Conservation (phyloP, 2,888 invertebrate species). For the Ptychoptera contaminata region DNA sequence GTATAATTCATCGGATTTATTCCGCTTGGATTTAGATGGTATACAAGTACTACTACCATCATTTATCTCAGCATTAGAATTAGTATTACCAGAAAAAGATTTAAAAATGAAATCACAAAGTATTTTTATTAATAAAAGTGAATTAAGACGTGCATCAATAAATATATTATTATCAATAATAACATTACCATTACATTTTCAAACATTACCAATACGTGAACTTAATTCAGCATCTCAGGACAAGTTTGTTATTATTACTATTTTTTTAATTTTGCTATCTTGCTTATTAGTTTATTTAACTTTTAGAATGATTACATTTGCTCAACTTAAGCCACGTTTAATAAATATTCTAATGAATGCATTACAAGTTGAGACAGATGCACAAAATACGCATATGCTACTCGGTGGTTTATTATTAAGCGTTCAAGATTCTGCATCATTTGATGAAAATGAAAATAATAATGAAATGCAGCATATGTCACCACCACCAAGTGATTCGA, state of each 20-base stretch:
- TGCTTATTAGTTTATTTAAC: slow-evolving; percentile 3
- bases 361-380: slow-evolving; percentile 68
- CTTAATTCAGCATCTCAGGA: slow-evolving; percentile 41
- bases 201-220: slow-evolving; percentile 54
- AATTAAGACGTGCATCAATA: slow-evolving; percentile 80
- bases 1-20: slow-evolving; percentile 71
- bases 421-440: slow-evolving; percentile 64
- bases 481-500: slow-evolving; percentile 26
- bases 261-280: slow-evolving; percentile 10
- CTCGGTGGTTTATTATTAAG: slow-evolving; percentile 62
- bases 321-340: slow-evolving; percentile 54
- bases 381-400: slow-evolving; percentile 75
- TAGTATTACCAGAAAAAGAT: slow-evolving; percentile 77
- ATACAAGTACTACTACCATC: slow-evolving; percentile 81
- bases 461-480: slow-evolving; percentile 38
- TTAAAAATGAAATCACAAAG: slow-evolving; percentile 53
- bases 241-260: slow-evolving; percentile 22
- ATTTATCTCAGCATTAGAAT: slow-evolving; percentile 77
- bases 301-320: slow-evolving; percentile 37
- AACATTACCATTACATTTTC: slow-evolving; percentile 86
- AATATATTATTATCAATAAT: slow-evolving; percentile 82
- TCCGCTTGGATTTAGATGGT: slow-evolving; percentile 84
- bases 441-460: slow-evolving; percentile 51
- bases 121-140: slow-evolving; percentile 46
- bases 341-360: slow-evolving; percentile 72